phyloP scores from a whole-genome alignment of 2,888 invertebrate species.

The Chirona hameri region DNA sequence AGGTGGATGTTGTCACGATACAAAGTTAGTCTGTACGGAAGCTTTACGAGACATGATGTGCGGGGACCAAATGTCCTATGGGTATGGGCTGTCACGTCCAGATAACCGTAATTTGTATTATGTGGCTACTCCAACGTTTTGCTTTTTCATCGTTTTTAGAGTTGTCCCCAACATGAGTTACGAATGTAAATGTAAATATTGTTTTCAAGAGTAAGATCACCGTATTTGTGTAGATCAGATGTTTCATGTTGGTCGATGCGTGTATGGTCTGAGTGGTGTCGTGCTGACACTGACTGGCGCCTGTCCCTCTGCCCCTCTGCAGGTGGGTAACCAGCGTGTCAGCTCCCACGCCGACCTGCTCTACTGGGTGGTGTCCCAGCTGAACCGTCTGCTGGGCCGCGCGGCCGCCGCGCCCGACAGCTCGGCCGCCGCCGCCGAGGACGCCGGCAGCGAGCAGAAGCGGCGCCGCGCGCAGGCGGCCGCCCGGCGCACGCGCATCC shows the following conservation, averaged over 20 bases:
- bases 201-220: too few relatives aligned
- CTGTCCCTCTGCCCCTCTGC: conserved; percentile 48
- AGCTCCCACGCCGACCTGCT: conserved; percentile 37
- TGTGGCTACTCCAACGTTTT: too few relatives aligned
- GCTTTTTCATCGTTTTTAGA: too few relatives aligned
- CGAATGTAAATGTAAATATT: too few relatives aligned
- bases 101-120: too few relatives aligned
- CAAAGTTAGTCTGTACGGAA: too few relatives aligned
- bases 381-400: conserved; percentile 5
- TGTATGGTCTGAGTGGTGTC: conserved; percentile 63
- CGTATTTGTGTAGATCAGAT: too few relatives aligned
- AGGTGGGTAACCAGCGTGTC: conserved; percentile 46
- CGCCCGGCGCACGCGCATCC: conserved; percentile 77
- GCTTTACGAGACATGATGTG: too few relatives aligned
- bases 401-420: not conserved
- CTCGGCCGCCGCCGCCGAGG: conserved; percentile 35
- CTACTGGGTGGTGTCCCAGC: conserved; percentile 35
- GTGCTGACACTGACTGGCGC: conserved; percentile 66
- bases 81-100: too few relatives aligned
- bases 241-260: too few relatives aligned
- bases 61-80: too few relatives aligned
- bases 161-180: conserved; percentile 64
- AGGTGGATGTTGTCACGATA: too few relatives aligned
- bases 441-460: conserved; percentile 62
- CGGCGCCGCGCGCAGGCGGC: conserved; percentile 80